Evolutionary conservation across 2,113 vertebrate species (phyloP).

Genomic region (Globicephala melas): DNA sequence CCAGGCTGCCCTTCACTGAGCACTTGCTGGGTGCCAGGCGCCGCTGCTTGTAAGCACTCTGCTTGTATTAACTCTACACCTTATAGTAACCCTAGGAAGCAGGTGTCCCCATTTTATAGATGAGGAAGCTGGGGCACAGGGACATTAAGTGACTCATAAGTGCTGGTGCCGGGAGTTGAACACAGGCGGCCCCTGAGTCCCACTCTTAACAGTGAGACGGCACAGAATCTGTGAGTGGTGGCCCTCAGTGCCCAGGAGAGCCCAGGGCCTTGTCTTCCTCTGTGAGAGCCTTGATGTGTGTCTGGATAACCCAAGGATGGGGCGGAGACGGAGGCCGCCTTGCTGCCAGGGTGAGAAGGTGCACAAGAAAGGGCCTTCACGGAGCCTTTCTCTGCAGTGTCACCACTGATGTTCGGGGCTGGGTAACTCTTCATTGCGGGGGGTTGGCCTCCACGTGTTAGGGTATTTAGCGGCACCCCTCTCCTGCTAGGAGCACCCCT

Average conservation of each 20-base stretch:
- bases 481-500: not conserved
- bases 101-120: not conserved
- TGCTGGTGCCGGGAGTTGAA: not conserved
- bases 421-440: not conserved
- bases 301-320: not conserved
- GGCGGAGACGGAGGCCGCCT: not conserved
- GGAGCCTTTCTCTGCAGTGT: not conserved
- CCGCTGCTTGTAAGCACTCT: not conserved
- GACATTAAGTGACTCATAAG: not conserved
- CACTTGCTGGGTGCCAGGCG: not conserved
- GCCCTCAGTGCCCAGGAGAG: not conserved
- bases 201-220: no score
- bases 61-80: not conserved
- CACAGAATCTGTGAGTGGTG: not conserved
- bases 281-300: not conserved
- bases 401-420: not conserved
- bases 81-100: not conserved
- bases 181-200: not conserved
- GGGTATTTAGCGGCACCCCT: not conserved
- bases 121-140: not conserved
- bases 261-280: not conserved
- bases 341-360: not conserved
- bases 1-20: not conserved
- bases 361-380: fast-evolving
- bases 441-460: not conserved